Evolutionary conservation across 2,113 vertebrate genomes (phyloP).

Genomic region (Lasiurus borealis): DNA sequence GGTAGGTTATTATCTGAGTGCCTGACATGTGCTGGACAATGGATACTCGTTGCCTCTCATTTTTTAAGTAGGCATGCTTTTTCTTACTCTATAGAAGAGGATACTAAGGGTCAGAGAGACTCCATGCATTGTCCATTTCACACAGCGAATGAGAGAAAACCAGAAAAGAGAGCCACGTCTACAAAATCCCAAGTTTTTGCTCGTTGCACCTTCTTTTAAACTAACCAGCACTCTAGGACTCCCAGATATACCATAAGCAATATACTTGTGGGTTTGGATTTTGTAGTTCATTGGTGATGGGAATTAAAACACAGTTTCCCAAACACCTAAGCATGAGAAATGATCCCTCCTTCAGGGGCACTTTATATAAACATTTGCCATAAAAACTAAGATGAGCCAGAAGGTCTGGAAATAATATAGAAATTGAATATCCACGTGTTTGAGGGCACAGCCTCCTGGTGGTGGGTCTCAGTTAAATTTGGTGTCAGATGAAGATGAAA

Average conservation of each 20-base stretch:
- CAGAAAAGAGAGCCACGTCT: background rate
- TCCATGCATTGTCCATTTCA: background rate
- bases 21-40: background rate
- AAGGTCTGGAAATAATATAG: background rate
- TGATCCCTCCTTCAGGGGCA: background rate
- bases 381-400: background rate
- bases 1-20: background rate
- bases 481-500: background rate
- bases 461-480: background rate
- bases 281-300: background rate
- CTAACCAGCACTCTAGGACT: background rate
- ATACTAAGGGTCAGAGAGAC: background rate
- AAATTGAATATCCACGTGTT: background rate
- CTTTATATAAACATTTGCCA: accelerated
- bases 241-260: background rate
- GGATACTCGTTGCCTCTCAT: background rate
- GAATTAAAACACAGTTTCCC: background rate
- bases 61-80: background rate
- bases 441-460: background rate
- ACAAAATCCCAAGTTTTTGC: background rate
- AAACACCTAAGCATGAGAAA: background rate
- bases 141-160: background rate
- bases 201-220: background rate
- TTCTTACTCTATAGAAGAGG: background rate
- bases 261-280: background rate